These are phyloP conservation scores for Acrossocheilus fasciatus DNA, from an alignment of 2,797 vertebrate species.

Conservation along the genomic window DNA sequence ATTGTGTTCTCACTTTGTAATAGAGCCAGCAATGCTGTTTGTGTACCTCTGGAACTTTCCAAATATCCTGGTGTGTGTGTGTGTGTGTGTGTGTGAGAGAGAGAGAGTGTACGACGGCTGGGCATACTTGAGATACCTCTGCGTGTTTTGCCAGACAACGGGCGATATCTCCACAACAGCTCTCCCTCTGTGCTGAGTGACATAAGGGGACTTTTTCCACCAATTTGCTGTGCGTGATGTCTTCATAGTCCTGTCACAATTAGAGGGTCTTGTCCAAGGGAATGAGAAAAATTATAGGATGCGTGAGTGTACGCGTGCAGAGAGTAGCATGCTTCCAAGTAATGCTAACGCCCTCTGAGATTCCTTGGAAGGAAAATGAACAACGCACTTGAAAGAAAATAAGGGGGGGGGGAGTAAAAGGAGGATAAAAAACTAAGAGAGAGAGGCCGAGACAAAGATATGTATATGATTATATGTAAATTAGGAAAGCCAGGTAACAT, in stretches of 20 bases:
- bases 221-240: slow-evolving; percentile 30
- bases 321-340: slow-evolving; percentile 21
- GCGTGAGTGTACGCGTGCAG: background rate
- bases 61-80: background rate
- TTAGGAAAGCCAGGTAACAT: background rate
- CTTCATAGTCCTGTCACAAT: slow-evolving; percentile 39
- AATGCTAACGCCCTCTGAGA: slow-evolving; percentile 18
- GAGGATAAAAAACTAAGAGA: slow-evolving; percentile 3
- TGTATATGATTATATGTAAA: background rate
- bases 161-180: slow-evolving; percentile 41
- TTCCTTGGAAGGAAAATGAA: slow-evolving; percentile 39
- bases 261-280: slow-evolving; percentile 34
- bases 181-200: slow-evolving; percentile 40
- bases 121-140: slow-evolving; percentile 49
- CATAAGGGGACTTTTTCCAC: slow-evolving; percentile 41
- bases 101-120: slow-evolving; percentile 34
- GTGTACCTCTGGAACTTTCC: slow-evolving; percentile 16
- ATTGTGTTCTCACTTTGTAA: slow-evolving; percentile 18
- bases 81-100: background rate
- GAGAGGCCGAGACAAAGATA: background rate
- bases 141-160: slow-evolving; percentile 49
- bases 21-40: slow-evolving; percentile 13
- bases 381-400: slow-evolving; percentile 21
- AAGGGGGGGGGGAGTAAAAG: background rate
- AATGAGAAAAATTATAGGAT: slow-evolving; percentile 24